Conservation (phyloP, 2,888 invertebrate species). For the Brachynemurus nebulosus region DNA sequence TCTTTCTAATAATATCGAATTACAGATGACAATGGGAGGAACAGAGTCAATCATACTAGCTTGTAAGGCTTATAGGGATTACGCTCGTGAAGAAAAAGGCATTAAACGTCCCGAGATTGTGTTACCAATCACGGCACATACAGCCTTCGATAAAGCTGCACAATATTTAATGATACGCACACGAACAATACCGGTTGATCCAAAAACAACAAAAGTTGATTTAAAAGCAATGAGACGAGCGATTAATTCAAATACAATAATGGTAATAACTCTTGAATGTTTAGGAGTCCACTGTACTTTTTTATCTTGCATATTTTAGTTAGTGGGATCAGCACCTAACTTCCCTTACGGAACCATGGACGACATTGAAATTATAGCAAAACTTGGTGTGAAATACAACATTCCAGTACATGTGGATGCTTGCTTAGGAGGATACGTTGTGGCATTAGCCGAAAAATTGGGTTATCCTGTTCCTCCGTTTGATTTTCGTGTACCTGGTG, state of each 20-base stretch:
- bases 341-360: slow-evolving; percentile 97
- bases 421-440: slow-evolving; percentile 91
- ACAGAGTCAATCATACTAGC: slow-evolving; percentile 97
- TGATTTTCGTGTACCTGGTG: slow-evolving; percentile 85
- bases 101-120: slow-evolving; percentile 83
- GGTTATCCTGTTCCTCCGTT: slow-evolving; percentile 67
- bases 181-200: slow-evolving; percentile 62
- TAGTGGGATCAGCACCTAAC: slow-evolving; percentile 91
- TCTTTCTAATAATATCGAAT: slow-evolving; percentile 13
- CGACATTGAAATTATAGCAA: slow-evolving; percentile 71
- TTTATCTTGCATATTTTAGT: slow-evolving; percentile 46
- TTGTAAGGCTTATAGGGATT: slow-evolving; percentile 90
- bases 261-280: no score
- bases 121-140: slow-evolving; percentile 79
- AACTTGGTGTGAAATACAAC: slow-evolving; percentile 58
- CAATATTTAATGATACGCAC: slow-evolving; percentile 72
- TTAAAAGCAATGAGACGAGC: slow-evolving; percentile 62
- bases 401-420: slow-evolving; percentile 97
- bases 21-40: slow-evolving; percentile 89
- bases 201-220: slow-evolving; percentile 60
- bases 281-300: no score
- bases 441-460: slow-evolving; percentile 81
- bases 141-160: slow-evolving; percentile 94
- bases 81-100: slow-evolving; percentile 56
- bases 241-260: slow-evolving; percentile 74